Evolutionary conservation across 2,888 invertebrate species (phyloP).

Genomic region (Drosophila fulvimacula): DNA sequence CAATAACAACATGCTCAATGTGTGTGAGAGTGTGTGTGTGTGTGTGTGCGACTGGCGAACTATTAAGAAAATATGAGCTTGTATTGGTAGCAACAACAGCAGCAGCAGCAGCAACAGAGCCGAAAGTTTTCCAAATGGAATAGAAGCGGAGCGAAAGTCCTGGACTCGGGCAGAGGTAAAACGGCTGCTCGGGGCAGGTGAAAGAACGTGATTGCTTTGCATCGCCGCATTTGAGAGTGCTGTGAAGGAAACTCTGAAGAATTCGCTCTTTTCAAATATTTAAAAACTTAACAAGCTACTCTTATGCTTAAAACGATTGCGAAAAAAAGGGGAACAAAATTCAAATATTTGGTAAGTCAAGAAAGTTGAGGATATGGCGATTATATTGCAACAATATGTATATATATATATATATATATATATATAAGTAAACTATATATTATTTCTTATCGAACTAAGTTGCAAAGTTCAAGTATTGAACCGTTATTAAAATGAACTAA

Average conservation of each 20-base stretch:
- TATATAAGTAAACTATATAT: not conserved
- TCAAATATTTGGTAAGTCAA: not conserved
- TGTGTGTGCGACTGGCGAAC: slow-evolving; percentile 31
- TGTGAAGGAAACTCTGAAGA: not conserved
- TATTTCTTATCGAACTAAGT: not conserved
- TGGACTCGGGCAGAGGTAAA: not conserved
- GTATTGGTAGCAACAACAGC: slow-evolving; percentile 23
- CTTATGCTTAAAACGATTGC: not conserved
- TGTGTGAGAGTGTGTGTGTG: slow-evolving; percentile 11
- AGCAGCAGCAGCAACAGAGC: slow-evolving; percentile 5
- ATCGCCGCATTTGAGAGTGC: not conserved
- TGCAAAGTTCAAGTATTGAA: not conserved
- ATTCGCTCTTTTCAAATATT: slow-evolving; percentile 2
- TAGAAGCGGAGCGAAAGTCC: slow-evolving; percentile 5
- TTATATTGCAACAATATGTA: not conserved
- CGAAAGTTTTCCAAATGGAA: slow-evolving; percentile 40
- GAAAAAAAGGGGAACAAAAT: not conserved
- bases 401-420: not conserved
- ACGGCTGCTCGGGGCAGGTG: not conserved
- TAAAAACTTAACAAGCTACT: not conserved
- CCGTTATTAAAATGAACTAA: not conserved
- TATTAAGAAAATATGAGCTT: slow-evolving; percentile 51
- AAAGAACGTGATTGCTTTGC: slow-evolving; percentile 15
- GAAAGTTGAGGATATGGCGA: not conserved
- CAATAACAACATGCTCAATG: slow-evolving; percentile 1